Conservation (phyloP, 2,797 vertebrate species). For the Lemur catta region DNA sequence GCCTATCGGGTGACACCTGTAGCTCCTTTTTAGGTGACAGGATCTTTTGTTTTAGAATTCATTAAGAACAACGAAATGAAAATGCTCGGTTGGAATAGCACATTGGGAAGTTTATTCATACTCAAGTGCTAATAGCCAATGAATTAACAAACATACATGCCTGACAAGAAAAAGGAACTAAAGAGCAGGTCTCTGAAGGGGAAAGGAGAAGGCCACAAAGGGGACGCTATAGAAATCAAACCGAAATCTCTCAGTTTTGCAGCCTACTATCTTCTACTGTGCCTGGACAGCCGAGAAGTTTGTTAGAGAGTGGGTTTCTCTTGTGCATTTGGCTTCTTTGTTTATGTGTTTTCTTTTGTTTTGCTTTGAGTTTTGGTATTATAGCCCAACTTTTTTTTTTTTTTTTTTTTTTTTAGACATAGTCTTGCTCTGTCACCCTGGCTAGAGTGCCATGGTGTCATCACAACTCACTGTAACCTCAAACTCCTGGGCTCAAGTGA, state of each 20-base stretch:
- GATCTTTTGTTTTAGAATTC: background rate
- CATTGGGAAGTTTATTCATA: background rate
- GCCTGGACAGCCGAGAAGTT: background rate
- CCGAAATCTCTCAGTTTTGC: background rate
- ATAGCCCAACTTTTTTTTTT: background rate
- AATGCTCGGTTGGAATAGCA: background rate
- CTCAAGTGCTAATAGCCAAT: background rate
- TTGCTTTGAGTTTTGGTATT: background rate
- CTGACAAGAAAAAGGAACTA: background rate
- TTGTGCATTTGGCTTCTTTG: background rate
- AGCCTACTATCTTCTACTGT: background rate
- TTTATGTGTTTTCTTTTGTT: background rate
- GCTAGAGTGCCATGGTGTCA: too few species aligned
- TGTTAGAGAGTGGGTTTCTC: background rate
- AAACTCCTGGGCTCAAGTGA: background rate
- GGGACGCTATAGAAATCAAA: background rate
- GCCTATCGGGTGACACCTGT: background rate
- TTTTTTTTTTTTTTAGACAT: too few species aligned
- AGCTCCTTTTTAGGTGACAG: background rate
- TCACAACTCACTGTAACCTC: background rate
- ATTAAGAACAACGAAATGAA: slow-evolving; percentile 20
- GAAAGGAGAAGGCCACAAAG: background rate
- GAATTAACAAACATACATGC: background rate
- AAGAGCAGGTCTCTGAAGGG: background rate
- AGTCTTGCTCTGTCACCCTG: background rate